phyloP scores from a whole-genome alignment of 2,113 vertebrate species.

The Pelecanoides urinatrix region DNA sequence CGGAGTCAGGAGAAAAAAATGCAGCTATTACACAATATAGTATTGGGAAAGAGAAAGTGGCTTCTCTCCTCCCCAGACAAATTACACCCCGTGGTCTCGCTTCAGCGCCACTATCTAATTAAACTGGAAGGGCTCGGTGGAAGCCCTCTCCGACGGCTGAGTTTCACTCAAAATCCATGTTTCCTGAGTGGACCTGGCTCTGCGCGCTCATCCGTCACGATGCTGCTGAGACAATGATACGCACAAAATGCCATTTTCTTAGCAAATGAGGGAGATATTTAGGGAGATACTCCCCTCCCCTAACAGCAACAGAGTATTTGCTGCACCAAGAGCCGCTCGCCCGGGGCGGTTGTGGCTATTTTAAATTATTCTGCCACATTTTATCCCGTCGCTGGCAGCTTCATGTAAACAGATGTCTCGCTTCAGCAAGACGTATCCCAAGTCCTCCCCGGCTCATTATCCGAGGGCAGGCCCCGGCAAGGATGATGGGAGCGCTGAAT shows the following conservation, averaged over 20 bases:
- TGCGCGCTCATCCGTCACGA: accelerated
- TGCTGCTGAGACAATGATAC: accelerated
- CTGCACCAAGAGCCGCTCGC: accelerated
- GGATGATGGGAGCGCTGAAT: neutral
- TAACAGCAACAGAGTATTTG: neutral
- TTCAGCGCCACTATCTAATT: neutral
- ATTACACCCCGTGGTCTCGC: neutral
- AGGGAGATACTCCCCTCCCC: neutral
- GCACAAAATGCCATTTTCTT: neutral
- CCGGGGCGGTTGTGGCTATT: neutral
- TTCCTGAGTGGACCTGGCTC: neutral
- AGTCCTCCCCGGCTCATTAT: neutral
- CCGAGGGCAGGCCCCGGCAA: neutral
- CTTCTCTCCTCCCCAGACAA: conserved; percentile 4
- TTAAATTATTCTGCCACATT: neutral
- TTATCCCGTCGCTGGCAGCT: neutral
- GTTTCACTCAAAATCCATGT: neutral
- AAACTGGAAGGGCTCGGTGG: neutral
- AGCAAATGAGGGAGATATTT: neutral
- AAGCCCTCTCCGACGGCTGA: neutral
- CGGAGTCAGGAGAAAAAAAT: conserved; percentile 65
- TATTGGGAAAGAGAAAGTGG: conserved; percentile 55
- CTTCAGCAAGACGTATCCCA: neutral
- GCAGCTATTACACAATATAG: conserved; percentile 68
- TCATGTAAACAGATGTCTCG: neutral